These are phyloP conservation scores for Hyposoter didymator DNA, from an alignment of 2,888 invertebrate species.

Conservation along the genomic window DNA sequence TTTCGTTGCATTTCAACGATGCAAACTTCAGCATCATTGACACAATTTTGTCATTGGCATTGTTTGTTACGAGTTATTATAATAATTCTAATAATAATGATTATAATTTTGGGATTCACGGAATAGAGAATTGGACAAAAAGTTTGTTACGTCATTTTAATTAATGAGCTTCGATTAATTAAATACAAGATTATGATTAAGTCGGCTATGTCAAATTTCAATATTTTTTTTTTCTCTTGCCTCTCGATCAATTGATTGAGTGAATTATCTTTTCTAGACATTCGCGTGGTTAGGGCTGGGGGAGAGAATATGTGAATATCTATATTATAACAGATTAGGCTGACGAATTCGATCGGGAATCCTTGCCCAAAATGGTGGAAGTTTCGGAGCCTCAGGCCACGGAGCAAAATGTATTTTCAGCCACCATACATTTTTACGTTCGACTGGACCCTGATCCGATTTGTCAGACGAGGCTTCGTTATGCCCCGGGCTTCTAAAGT, in stretches of 20 bases:
- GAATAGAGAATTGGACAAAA: not conserved
- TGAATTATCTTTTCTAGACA: conserved; percentile 3
- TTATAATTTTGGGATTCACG: not conserved
- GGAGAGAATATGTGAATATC: not conserved
- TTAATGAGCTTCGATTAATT: not conserved
- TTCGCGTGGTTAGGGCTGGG: not conserved
- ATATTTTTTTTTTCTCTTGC: not conserved
- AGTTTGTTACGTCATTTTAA: not conserved
- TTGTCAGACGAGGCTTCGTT: conserved; percentile 69
- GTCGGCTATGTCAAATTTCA: not conserved
- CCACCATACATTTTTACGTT: conserved; percentile 67
- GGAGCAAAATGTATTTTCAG: conserved; percentile 48
- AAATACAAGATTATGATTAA: not conserved
- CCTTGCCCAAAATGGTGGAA: conserved; percentile 27
- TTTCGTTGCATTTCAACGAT: too few relatives aligned
- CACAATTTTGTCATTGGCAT: not conserved
- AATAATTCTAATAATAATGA: not conserved
- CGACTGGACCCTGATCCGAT: conserved; percentile 71
- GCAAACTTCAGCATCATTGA: not conserved
- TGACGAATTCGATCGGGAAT: conserved; percentile 11
- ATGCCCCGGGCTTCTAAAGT: conserved; percentile 56
- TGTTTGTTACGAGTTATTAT: not conserved
- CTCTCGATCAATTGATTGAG: conserved; percentile 12
- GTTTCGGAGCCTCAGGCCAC: conserved; percentile 36
- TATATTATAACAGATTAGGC: conserved; percentile 49